phyloP scores from a whole-genome alignment of 2,888 invertebrate species.

The Cephonodes hylas region DNA sequence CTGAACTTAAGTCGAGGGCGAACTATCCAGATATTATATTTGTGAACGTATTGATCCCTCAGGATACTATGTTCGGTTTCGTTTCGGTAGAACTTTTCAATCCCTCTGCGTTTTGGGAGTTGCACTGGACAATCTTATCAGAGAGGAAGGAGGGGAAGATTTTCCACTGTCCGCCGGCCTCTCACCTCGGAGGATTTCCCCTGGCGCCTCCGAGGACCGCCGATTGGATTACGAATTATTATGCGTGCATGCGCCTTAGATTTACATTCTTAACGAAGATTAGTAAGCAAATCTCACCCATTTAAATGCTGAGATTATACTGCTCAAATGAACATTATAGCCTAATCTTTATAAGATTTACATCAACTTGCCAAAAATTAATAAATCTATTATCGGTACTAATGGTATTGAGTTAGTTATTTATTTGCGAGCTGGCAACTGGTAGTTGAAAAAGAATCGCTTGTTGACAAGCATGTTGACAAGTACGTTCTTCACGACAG shows the following conservation, averaged over 20 bases:
- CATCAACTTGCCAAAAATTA: neutral
- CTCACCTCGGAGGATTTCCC: conserved; percentile 76
- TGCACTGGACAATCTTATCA: conserved; percentile 81
- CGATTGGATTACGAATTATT: conserved; percentile 76
- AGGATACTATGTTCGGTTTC: conserved; percentile 75
- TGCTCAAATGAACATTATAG: no score
- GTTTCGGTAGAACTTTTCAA: conserved; percentile 77
- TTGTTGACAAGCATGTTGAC: neutral
- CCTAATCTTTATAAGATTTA: no score
- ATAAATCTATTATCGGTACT: neutral
- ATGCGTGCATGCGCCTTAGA: conserved; percentile 64
- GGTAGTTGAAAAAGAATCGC: neutral
- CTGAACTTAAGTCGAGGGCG: conserved; percentile 50
- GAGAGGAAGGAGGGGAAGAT: conserved; percentile 66
- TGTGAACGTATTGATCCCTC: conserved; percentile 76
- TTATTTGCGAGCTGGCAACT: neutral
- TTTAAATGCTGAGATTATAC: no score
- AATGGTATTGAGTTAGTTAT: neutral
- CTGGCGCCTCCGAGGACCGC: conserved; percentile 50
- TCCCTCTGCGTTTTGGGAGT: conserved; percentile 79
- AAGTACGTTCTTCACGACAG: neutral
- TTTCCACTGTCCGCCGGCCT: conserved; percentile 75
- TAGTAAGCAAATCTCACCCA: no score
- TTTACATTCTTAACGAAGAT: conserved; percentile 53
- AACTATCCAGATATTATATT: conserved; percentile 76